Percentiles rank a stretch among this genome's conserved stretches.
These are phyloP conservation scores for Sebastes vulpes DNA, from an alignment of 2,797 vertebrate species.

Conservation along the genomic window DNA sequence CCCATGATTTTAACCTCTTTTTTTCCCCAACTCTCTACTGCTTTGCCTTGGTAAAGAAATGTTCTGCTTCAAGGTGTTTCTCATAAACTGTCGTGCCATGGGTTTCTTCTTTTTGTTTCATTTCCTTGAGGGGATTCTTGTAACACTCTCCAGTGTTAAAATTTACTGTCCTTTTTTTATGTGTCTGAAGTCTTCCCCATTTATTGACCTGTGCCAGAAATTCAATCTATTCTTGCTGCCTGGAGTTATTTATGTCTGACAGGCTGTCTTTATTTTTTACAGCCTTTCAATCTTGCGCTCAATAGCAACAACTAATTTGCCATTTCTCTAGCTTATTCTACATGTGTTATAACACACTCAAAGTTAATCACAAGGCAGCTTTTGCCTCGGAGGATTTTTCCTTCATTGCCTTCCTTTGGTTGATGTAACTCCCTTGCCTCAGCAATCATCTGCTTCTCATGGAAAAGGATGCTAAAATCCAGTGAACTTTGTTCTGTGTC, in stretches of 20 bases:
- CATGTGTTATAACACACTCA: background rate
- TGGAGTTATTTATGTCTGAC: slow-evolving; percentile 31
- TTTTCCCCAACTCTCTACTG: background rate
- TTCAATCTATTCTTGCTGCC: slow-evolving; percentile 19
- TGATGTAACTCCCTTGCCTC: slow-evolving; percentile 14
- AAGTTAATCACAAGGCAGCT: slow-evolving; percentile 2
- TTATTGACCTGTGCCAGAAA: slow-evolving; percentile 30
- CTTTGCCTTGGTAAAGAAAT: background rate
- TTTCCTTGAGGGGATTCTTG: background rate
- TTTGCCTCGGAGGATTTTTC: background rate
- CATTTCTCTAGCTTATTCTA: background rate
- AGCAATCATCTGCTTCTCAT: background rate
- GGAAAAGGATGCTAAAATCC: slow-evolving; percentile 6
- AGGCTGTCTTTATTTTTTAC: background rate
- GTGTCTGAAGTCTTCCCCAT: slow-evolving; percentile 10
- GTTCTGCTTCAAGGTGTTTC: background rate
- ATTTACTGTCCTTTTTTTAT: slow-evolving; percentile 20
- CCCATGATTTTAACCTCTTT: background rate
- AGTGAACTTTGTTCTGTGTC: slow-evolving; percentile 24
- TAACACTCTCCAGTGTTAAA: background rate
- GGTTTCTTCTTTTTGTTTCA: background rate
- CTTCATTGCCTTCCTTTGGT: background rate
- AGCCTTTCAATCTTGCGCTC: background rate
- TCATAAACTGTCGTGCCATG: background rate
- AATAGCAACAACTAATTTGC: background rate